phyloP scores from a whole-genome alignment of 2,888 invertebrate genomes.

The Sisyra nigra region DNA sequence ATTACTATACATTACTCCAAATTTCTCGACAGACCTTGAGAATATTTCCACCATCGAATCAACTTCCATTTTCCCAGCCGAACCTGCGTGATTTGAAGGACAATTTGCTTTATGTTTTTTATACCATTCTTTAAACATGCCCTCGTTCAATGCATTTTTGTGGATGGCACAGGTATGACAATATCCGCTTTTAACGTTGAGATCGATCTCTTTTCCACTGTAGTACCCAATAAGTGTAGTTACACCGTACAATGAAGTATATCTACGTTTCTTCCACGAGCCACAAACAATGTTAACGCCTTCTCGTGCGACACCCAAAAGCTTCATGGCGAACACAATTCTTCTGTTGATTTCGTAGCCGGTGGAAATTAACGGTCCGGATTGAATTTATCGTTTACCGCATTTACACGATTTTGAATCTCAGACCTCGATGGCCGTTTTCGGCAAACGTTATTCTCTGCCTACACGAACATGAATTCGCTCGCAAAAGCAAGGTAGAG shows the following conservation, averaged over 20 bases:
- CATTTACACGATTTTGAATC: conserved; percentile 14
- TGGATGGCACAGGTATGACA: conserved; percentile 10
- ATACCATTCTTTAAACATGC: conserved; percentile 8
- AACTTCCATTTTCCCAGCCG: conserved; percentile 8
- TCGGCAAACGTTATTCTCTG: conserved; percentile 9
- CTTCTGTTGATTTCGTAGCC: conserved; percentile 14
- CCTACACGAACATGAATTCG: too few relatives aligned
- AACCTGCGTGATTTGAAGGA: conserved; percentile 9
- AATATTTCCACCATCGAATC: conserved; percentile 9
- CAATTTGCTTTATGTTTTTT: conserved; percentile 7
- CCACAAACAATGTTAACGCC: conserved; percentile 14
- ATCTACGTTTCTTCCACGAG: conserved; percentile 14
- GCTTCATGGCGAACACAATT: conserved; percentile 14
- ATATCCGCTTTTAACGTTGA: conserved; percentile 11
- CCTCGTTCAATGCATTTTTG: conserved; percentile 7
- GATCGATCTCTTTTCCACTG: conserved; percentile 14
- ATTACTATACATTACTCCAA: conserved; percentile 10
- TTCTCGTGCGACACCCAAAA: conserved; percentile 13
- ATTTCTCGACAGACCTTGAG: conserved; percentile 7
- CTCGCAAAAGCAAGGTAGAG: too few relatives aligned
- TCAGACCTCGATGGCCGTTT: conserved; percentile 10
- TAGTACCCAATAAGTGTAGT: conserved; percentile 14
- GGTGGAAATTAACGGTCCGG: conserved; percentile 11
- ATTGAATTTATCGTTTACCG: conserved; percentile 9
- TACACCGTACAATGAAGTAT: conserved; percentile 15